These are phyloP conservation scores for Calcarius lapponicus DNA, from an alignment of 2,797 vertebrate genomes.

Conservation along the genomic window DNA sequence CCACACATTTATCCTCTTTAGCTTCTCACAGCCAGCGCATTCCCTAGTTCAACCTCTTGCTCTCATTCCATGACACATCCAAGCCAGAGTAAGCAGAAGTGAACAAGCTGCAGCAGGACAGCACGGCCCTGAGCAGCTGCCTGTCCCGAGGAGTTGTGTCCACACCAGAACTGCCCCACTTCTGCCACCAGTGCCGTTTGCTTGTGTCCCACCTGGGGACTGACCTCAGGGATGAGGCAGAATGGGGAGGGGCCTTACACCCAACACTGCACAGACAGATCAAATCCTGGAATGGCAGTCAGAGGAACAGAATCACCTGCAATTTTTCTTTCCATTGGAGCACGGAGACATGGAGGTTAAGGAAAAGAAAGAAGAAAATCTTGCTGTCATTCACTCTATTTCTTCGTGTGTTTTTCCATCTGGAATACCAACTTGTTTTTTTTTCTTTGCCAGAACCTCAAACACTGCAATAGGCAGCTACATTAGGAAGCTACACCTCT, in stretches of 20 bases:
- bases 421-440: neutral
- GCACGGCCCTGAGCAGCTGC: accelerated
- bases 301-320: neutral
- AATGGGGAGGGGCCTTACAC: neutral
- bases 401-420: neutral
- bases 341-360: neutral
- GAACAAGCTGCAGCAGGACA: neutral
- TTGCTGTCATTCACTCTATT: neutral
- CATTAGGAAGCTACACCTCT: accelerated
- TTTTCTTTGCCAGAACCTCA: neutral
- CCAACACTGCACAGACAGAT: neutral
- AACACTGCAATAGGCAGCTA: neutral
- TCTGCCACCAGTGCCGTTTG: accelerated
- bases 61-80: neutral
- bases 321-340: neutral
- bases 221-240: neutral
- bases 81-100: neutral
- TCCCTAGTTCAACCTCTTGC: neutral
- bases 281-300: neutral
- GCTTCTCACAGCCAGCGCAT: neutral
- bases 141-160: no score
- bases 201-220: neutral
- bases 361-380: neutral
- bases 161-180: accelerated
- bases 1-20: neutral